Evolutionary conservation across 2,888 invertebrate species (phyloP), one percentile per base, ranked within the genome.

Genomic region (Capitulum mitella): DNA sequence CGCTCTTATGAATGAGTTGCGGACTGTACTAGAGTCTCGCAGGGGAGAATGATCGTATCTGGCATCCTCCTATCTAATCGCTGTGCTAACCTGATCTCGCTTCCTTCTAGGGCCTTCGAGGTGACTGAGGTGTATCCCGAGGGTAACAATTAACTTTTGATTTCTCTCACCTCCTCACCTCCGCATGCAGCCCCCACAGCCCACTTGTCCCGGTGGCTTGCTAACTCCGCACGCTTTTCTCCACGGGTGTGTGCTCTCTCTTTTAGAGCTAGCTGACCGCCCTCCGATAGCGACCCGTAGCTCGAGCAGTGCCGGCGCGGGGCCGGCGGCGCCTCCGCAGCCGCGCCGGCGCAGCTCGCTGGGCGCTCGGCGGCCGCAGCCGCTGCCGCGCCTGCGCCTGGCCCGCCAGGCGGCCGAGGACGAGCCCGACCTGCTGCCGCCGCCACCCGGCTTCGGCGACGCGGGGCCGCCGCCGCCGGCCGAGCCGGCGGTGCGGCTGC

Each of bases 231-330:
- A 51, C 46, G 77, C 77, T n/a, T 51, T 40, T 48, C 43, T 37
- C 51, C 26, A 77, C 32, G 22, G 51, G 77, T 48, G 40, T n/a
- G 77, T 48, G 77, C 29, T 14, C 26, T 70, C 70, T 70, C 6
- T 70, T 70, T 6, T 51, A 77, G 77, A 77, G 48, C 77, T 58
- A 51, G 54, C 58, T 46, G 40, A 26, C 6, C 74, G n/a, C 26
- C 26, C 29, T n/a, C 74, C 16, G 77, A 16, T 26, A 19, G 77
- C 54, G 54, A 32, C 54, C 51, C 16, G 70, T 70, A 70, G 70
- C 22, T 1, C 2, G 3, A n/a, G 54, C 37, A 29, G 58, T 14
- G 29, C 58, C 29, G 16, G 34, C 34, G 34, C 16, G 14, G 34
- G 34, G 32, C 34, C 64, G 26, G 26, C 22, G 22, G 22, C 37